Evolutionary conservation across 2,113 vertebrate genomes (phyloP).

Genomic region (Labeo rohita): DNA sequence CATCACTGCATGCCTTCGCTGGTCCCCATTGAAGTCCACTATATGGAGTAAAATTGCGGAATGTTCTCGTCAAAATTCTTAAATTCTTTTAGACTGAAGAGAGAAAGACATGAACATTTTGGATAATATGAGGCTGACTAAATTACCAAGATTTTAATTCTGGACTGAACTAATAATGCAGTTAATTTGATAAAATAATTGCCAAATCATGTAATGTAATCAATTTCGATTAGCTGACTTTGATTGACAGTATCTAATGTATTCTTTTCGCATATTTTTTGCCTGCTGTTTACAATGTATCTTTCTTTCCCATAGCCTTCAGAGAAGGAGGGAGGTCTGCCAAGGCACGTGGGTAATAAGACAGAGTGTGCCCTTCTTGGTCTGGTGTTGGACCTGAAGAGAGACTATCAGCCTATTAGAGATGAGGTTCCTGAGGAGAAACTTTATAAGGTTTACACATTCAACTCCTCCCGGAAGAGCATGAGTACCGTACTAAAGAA

Average conservation of each 20-base stretch:
- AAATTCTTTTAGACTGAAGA: too few species aligned
- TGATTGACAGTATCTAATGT: background rate
- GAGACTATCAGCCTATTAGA: constrained; percentile 91
- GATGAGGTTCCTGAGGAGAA: constrained; percentile 93
- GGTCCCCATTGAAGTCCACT: too few species aligned
- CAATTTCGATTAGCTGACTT: background rate
- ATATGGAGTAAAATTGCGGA: too few species aligned
- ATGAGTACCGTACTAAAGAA: constrained; percentile 95
- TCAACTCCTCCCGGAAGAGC: constrained; percentile 95
- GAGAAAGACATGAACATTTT: too few species aligned
- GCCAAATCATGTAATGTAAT: too few species aligned
- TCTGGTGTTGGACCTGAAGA: constrained; percentile 87
- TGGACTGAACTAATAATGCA: too few species aligned
- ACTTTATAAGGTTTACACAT: constrained; percentile 96
- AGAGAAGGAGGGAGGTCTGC: constrained; percentile 92
- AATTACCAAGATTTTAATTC: too few species aligned
- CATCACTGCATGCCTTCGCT: too few species aligned
- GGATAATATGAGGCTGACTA: too few species aligned
- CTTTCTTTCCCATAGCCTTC: constrained; percentile 78
- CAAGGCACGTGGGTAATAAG: constrained; percentile 96
- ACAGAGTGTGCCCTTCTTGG: constrained; percentile 93
- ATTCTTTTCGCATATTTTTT: background rate
- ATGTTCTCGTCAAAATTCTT: too few species aligned
- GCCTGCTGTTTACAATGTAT: background rate
- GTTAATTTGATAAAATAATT: too few species aligned